phyloP scores from a whole-genome alignment of 2,888 invertebrate genomes.

The Rotaria macrura region DNA sequence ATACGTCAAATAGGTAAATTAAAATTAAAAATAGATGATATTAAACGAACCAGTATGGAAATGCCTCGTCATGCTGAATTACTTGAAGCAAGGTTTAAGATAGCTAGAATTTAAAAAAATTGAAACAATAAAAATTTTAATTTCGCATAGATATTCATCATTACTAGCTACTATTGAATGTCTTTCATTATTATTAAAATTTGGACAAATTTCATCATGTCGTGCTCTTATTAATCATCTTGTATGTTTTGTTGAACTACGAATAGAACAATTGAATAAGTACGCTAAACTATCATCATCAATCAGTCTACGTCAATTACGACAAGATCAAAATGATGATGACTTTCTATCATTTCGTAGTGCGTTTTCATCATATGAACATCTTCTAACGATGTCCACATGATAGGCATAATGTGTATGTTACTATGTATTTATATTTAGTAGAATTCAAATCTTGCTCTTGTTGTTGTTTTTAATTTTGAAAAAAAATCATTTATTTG shows the following conservation, averaged over 20 bases:
- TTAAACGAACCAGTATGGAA: background rate
- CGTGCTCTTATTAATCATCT: background rate
- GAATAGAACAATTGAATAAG: background rate
- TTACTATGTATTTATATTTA: background rate
- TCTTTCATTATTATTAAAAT: background rate
- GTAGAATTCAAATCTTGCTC: background rate
- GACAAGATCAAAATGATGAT: background rate
- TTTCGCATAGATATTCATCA: background rate
- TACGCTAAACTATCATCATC: background rate
- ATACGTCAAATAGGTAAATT: background rate
- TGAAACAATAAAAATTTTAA: too few species aligned
- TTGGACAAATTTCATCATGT: background rate
- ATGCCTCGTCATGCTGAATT: conserved; percentile 16
- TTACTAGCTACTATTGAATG: background rate
- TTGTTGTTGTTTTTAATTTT: too few species aligned
- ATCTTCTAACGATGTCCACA: background rate
- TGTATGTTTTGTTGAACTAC: background rate
- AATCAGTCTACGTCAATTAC: background rate
- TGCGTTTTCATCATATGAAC: background rate
- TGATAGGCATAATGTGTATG: background rate
- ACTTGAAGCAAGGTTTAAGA: conserved; percentile 14
- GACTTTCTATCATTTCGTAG: background rate
- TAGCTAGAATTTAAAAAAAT: background rate
- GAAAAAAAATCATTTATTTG: too few species aligned
- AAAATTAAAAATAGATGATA: background rate